These are phyloP conservation scores for Pangasianodon gigas DNA, from an alignment of 2,113 vertebrate genomes.

Conservation along the genomic window DNA sequence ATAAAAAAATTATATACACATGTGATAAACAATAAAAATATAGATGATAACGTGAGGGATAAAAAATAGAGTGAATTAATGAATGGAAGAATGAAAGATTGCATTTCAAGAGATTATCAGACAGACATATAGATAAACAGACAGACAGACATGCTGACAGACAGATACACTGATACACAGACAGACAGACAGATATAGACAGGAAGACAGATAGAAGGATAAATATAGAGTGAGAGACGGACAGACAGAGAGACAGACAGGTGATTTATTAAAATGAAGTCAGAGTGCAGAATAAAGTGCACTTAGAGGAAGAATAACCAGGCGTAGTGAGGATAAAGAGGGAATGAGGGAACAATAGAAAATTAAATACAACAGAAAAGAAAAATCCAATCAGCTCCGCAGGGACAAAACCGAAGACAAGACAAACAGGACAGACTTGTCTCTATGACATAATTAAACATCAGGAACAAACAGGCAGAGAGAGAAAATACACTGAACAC, in stretches of 20 bases:
- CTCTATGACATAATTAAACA: not conserved
- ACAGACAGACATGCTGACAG: not conserved
- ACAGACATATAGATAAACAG: not conserved
- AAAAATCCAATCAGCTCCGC: not conserved
- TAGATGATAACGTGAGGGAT: too few species aligned
- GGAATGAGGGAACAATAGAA: not conserved
- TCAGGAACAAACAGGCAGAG: not conserved
- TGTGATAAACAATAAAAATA: not conserved
- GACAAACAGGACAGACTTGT: slow-evolving; percentile 13
- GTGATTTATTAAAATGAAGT: not conserved
- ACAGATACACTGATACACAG: not conserved
- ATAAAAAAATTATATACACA: not conserved
- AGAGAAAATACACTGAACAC: not conserved
- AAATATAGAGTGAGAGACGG: not conserved
- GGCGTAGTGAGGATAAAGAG: not conserved
- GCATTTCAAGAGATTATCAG: not conserved
- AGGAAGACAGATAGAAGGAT: not conserved
- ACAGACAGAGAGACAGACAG: too few species aligned
- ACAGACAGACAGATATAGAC: not conserved
- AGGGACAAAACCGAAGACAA: slow-evolving; percentile 15
- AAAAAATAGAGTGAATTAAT: not conserved
- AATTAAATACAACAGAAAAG: not conserved
- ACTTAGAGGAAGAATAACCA: not conserved
- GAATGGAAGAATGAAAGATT: not conserved
- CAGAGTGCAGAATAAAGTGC: not conserved